These are phyloP conservation scores for Podotricha telesiphe DNA, from an alignment of 2,888 invertebrate genomes.

Conservation along the genomic window DNA sequence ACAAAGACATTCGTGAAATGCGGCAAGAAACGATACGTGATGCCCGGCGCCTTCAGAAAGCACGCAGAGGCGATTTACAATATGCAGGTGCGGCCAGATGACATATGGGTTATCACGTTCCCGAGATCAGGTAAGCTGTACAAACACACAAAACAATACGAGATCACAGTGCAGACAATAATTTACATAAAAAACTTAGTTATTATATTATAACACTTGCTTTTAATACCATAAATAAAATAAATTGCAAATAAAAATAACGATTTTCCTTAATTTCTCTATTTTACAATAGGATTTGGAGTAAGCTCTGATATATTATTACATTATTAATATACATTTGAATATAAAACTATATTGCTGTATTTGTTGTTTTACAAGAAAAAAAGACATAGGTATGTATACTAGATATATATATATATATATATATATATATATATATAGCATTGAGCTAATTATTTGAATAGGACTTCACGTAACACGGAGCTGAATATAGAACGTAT, in stretches of 20 bases:
- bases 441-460: too few species aligned
- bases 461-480: too few species aligned
- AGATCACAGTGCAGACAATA: too few species aligned
- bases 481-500: too few species aligned
- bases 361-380: too few species aligned
- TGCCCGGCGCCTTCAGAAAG: constrained; percentile 69
- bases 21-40: constrained; percentile 69
- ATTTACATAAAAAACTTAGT: background rate
- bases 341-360: too few species aligned
- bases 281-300: background rate
- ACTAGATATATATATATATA: too few species aligned
- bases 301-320: too few species aligned
- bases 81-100: constrained; percentile 70
- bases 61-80: constrained; percentile 73
- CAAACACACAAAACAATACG: constrained; percentile 7
- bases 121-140: constrained; percentile 72
- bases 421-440: too few species aligned
- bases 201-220: background rate
- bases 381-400: too few species aligned
- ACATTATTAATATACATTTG: too few species aligned
- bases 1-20: constrained; percentile 69
- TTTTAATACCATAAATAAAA: background rate
- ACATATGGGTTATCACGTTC: constrained; percentile 76
- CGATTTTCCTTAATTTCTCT: background rate
- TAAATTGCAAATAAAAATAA: background rate